These are phyloP conservation scores for Pristiophorus japonicus DNA, from an alignment of 2,113 vertebrate species.

Conservation along the genomic window DNA sequence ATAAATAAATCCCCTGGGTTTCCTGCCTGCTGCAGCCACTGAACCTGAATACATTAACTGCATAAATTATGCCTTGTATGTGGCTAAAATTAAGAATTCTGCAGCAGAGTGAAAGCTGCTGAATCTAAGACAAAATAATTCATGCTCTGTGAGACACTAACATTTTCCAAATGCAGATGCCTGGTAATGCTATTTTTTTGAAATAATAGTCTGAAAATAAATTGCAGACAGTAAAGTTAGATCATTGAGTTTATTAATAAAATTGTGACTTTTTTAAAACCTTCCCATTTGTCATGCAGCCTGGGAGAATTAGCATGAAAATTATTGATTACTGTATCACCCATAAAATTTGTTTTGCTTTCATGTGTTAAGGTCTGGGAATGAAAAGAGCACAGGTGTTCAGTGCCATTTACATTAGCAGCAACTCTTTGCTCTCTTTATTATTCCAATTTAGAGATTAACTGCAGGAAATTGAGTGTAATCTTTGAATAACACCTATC, in stretches of 20 bases:
- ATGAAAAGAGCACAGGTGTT: background rate
- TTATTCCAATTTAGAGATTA: background rate
- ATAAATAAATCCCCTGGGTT: slow-evolving; percentile 38
- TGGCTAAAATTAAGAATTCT: slow-evolving; percentile 27
- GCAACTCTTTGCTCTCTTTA: background rate
- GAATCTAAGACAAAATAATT: background rate
- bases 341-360: slow-evolving; percentile 23
- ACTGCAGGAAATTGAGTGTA: background rate
- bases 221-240: background rate
- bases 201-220: slow-evolving; percentile 6
- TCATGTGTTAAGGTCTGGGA: background rate
- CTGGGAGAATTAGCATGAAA: slow-evolving; percentile 24
- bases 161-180: slow-evolving; percentile 21
- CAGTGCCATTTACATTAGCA: background rate
- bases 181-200: background rate
- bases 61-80: background rate
- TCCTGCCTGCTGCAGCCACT: background rate
- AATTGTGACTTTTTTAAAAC: slow-evolving; percentile 5
- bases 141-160: slow-evolving; percentile 23
- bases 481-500: background rate
- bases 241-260: slow-evolving; percentile 21
- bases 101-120: background rate
- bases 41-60: slow-evolving; percentile 16
- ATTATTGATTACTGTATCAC: background rate
- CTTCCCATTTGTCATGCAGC: slow-evolving; percentile 20